phyloP scores from a whole-genome alignment of 1,140 invertebrate genomes.

The Trachelipus rathkii region DNA sequence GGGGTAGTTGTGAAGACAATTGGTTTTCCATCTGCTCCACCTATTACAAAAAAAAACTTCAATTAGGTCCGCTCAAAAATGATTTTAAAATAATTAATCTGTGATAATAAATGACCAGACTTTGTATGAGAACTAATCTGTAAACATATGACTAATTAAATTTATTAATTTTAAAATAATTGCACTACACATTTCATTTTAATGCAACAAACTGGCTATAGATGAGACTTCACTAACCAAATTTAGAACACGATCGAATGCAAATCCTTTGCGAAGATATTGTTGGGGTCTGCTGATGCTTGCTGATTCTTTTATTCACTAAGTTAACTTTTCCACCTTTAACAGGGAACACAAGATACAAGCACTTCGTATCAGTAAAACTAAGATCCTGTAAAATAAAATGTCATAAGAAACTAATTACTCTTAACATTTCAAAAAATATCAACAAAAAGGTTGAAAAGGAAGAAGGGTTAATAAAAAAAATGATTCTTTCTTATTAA shows the following conservation, averaged over 20 bases:
- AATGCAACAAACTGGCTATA: too few relatives aligned
- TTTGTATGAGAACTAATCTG: too few relatives aligned
- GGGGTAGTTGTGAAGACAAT: slow-evolving; percentile 55
- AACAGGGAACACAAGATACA: slow-evolving; percentile 83
- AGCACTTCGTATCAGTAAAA: slow-evolving; percentile 74
- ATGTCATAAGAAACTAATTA: too few relatives aligned
- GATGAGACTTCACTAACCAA: background rate
- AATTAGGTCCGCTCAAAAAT: too few relatives aligned
- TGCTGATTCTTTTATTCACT: slow-evolving; percentile 78
- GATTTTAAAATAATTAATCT: too few relatives aligned
- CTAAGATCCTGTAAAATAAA: slow-evolving; percentile 62
- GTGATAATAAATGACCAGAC: too few relatives aligned
- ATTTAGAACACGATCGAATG: slow-evolving; percentile 54
- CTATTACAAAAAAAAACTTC: background rate
- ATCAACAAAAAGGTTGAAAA: background rate
- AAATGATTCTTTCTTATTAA: slow-evolving; percentile 22
- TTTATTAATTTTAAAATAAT: too few relatives aligned
- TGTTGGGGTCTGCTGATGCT: slow-evolving; percentile 71
- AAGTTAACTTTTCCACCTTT: slow-evolving; percentile 76
- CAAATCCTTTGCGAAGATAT: slow-evolving; percentile 75
- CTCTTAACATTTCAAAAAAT: too few relatives aligned
- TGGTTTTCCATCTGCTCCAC: slow-evolving; percentile 38
- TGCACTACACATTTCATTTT: too few relatives aligned
- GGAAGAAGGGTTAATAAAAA: background rate
- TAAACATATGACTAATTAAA: too few relatives aligned